Evolutionary conservation across 2,888 invertebrate genomes (phyloP), one percentile per base, ranked within the genome.

Genomic region (Parochlus steinenii): DNA sequence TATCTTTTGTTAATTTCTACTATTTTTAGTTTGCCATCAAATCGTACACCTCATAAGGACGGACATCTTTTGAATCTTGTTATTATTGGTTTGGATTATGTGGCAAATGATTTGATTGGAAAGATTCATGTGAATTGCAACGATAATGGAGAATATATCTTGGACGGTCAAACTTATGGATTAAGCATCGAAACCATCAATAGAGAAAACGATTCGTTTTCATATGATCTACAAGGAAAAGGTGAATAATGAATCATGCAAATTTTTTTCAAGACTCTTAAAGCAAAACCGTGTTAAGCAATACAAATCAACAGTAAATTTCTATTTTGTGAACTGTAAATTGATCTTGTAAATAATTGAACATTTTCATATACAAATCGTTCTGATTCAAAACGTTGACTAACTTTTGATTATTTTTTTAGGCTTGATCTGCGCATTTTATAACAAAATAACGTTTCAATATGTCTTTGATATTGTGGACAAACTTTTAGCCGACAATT

Each of bases 41-140:
- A 45, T 36, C 48, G 43, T 42, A 20, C 30, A 8, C 36, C 36
- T 4, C 36, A 36, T n/a, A 36, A 36, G 11, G 36, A 36, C 17
- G 36, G 36, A 6, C 36, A 36, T 18, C 16, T 36, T 11, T 12
- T 93, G 46, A 90, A 90, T 63, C 67, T 92, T 48, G 76, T 90
- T 39, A 75, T 93, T 50, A 65, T 93, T 35, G 92, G 92, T 47
- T 73, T 77, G 45, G 81, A 81, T 53, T 82, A 82, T 40, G 68
- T 90, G 45, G 82, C 89, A 12, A 81, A 83, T 42, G 82, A 86
- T 57, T 74, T 92, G 47, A 78, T 83, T 44, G 75, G 77, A 50
- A 83, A 89, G 48, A 77, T 92, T 42, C 65, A 79, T 50, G 77
- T 79, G 38, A 82, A 86, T 48, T 87, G 86, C 54, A 81, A 83